Percentiles rank a stretch among this genome's conserved stretches.
phyloP scores from a whole-genome alignment of 1,140 invertebrate species.

The Periplaneta americana region DNA sequence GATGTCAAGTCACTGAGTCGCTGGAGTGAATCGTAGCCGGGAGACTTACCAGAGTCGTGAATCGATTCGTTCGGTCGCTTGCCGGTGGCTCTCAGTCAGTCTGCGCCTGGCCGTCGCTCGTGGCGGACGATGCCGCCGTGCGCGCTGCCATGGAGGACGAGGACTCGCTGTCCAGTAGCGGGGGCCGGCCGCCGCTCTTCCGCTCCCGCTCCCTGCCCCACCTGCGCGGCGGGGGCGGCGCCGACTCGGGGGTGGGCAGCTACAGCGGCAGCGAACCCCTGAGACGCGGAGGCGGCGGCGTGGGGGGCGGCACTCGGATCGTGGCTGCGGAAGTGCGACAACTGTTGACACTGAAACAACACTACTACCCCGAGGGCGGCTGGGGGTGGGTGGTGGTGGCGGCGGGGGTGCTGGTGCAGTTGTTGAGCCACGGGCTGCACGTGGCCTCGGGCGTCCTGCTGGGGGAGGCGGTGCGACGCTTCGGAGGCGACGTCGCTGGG shows the following conservation, averaged over 20 bases:
- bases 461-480: slow-evolving; percentile 29
- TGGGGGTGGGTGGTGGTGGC: slow-evolving; percentile 59
- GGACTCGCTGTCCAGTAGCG: too few species aligned
- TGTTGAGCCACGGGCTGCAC: slow-evolving; percentile 45
- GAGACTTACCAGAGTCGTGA: too few species aligned
- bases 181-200: background rate
- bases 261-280: background rate
- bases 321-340: background rate
- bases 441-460: slow-evolving; percentile 39
- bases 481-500: slow-evolving; percentile 14
- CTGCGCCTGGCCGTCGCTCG: background rate
- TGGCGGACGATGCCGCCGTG: background rate
- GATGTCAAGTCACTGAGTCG: too few species aligned
- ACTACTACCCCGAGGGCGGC: slow-evolving; percentile 64
- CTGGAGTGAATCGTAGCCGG: too few species aligned
- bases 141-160: background rate
- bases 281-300: background rate
- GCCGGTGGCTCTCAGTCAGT: background rate
- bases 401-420: slow-evolving; percentile 44
- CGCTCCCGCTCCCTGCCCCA: background rate
- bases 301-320: background rate
- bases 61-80: too few species aligned
- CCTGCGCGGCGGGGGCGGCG: background rate
- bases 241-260: too few species aligned
- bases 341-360: slow-evolving; percentile 31